Evolutionary conservation across 2,113 vertebrate genomes (phyloP).

Genomic region (Anguilla rostrata): DNA sequence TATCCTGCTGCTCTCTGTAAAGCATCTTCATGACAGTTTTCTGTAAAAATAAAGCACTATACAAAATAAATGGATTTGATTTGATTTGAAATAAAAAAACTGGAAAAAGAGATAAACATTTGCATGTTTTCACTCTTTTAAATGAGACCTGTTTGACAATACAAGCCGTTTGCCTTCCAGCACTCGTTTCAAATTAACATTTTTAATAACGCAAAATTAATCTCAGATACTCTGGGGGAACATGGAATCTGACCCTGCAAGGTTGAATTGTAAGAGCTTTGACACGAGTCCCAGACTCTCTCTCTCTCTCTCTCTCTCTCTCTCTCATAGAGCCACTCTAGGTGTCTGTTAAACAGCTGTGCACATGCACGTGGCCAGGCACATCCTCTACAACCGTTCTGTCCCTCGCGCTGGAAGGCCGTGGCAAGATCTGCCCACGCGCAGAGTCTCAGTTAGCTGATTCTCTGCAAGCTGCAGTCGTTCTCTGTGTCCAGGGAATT

Average conservation of each 20-base stretch:
- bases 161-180: not conserved
- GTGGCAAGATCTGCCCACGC: not conserved
- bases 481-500: constrained; percentile 71
- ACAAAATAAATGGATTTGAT: no score
- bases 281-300: not conserved
- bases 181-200: no score
- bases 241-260: not conserved
- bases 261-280: not conserved
- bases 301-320: not conserved
- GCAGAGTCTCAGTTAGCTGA: constrained; percentile 49
- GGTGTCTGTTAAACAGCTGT: not conserved
- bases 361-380: not conserved
- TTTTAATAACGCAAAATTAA: no score
- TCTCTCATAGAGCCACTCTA: not conserved
- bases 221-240: not conserved
- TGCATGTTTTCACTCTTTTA: not conserved
- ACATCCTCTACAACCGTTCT: not conserved
- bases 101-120: not conserved
- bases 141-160: not conserved
- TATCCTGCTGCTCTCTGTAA: no score
- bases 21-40: no score
- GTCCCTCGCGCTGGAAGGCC: not conserved
- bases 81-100: no score
- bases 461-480: constrained; percentile 61
- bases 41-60: no score